phyloP scores from a whole-genome alignment of 64 coral and sea anemone genomes.

The Cladopsammia gracilis region DNA sequence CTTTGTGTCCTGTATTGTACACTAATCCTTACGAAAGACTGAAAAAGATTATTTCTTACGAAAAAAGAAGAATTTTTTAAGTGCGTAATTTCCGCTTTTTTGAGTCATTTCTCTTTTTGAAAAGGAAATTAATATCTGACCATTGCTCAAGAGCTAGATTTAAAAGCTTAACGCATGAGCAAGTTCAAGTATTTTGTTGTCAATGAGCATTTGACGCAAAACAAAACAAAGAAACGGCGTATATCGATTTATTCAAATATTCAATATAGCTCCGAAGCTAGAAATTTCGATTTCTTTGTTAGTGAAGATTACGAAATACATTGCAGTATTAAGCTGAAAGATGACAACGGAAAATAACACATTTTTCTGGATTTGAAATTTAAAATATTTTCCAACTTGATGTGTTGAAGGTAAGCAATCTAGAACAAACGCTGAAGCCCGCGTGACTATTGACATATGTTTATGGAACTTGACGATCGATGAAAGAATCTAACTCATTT shows the following conservation, averaged over 20 bases:
- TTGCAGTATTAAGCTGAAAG: too few species aligned
- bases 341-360: too few species aligned
- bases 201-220: background rate
- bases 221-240: background rate
- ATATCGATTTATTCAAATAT: background rate
- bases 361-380: too few species aligned
- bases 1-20: background rate
- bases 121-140: background rate
- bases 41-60: background rate
- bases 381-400: too few species aligned
- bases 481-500: background rate
- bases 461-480: background rate
- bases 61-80: background rate
- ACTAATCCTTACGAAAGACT: background rate
- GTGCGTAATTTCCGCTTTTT: background rate
- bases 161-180: background rate
- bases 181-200: conserved; percentile 30
- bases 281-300: background rate
- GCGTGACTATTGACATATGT: background rate
- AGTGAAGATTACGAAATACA: too few species aligned
- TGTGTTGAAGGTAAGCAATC: too few species aligned
- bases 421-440: too few species aligned
- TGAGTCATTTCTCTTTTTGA: background rate
- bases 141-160: background rate
- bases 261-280: background rate